Percentiles rank a stretch among this genome's conserved stretches.
Conservation (phyloP, 2,113 vertebrate genomes). For the Cathartes aura region DNA sequence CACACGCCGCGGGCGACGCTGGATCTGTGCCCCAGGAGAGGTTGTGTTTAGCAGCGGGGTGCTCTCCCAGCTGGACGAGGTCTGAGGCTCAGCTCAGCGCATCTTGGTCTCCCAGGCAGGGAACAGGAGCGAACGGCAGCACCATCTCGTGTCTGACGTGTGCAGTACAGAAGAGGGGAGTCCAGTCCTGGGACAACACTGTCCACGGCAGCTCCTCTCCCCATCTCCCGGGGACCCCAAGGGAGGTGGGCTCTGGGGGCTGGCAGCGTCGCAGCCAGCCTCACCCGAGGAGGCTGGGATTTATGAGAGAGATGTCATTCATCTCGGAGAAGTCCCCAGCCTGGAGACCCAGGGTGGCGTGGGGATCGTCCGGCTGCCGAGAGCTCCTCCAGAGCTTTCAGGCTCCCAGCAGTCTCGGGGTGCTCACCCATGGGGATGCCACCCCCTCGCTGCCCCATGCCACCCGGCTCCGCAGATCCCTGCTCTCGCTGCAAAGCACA, state of each 20-base stretch:
- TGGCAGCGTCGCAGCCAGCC: accelerated
- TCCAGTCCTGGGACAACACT: neutral
- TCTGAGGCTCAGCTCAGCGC: neutral
- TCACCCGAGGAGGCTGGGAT: neutral
- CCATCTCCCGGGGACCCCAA: accelerated
- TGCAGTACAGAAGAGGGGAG: neutral
- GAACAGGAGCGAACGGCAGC: neutral
- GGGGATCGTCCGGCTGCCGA: neutral
- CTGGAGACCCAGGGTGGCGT: neutral
- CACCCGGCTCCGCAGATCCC: neutral
- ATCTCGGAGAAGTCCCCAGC: neutral
- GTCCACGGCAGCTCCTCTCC: accelerated
- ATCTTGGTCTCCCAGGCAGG: neutral
- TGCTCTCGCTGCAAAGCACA: neutral
- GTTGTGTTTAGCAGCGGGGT: neutral
- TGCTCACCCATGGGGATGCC: neutral
- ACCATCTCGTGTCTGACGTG: constrained; percentile 14
- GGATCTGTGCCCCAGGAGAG: neutral
- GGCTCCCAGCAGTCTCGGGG: neutral
- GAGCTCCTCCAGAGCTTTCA: neutral
- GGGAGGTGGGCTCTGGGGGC: neutral
- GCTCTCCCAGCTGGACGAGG: neutral
- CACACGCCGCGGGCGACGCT: accelerated
- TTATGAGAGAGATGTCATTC: neutral
- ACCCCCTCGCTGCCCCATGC: neutral